Evolutionary conservation across 1,140 invertebrate genomes (phyloP).

Genomic region (Heterodera schachtii): DNA sequence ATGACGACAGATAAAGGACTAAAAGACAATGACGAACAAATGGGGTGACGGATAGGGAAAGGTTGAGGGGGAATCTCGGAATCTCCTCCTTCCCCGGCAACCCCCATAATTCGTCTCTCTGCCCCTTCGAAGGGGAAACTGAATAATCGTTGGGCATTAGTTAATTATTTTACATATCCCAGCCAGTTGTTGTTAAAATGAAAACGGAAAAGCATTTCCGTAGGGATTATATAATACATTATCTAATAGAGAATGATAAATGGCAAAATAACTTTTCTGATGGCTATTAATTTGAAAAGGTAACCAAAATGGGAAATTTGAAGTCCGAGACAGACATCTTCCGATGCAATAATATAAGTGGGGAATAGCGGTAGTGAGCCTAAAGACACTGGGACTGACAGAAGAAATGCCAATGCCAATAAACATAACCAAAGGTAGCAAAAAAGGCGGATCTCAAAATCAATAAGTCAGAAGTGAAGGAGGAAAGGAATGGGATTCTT

Average conservation of each 20-base stretch:
- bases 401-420: constrained; percentile 9
- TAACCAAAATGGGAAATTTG: too few species aligned
- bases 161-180: constrained; percentile 1
- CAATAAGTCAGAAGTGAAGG: not conserved
- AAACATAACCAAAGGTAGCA: constrained; percentile 6
- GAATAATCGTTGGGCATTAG: constrained; percentile 3
- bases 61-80: not conserved
- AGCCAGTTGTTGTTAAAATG: not conserved
- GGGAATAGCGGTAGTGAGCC: not conserved
- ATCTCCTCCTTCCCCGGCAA: not conserved
- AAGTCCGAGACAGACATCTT: too few species aligned
- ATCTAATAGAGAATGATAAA: not conserved
- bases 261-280: too few species aligned
- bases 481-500: not conserved
- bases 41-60: not conserved
- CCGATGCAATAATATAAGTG: not conserved
- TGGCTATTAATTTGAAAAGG: too few species aligned
- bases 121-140: not conserved
- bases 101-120: not conserved
- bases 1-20: not conserved
- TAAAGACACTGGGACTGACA: not conserved
- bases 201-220: not conserved
- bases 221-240: not conserved
- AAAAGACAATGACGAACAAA: not conserved
- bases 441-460: constrained; percentile 10